These are phyloP conservation scores for Leptinotarsa texana DNA, from an alignment of 1,140 invertebrate genomes.

Conservation along the genomic window DNA sequence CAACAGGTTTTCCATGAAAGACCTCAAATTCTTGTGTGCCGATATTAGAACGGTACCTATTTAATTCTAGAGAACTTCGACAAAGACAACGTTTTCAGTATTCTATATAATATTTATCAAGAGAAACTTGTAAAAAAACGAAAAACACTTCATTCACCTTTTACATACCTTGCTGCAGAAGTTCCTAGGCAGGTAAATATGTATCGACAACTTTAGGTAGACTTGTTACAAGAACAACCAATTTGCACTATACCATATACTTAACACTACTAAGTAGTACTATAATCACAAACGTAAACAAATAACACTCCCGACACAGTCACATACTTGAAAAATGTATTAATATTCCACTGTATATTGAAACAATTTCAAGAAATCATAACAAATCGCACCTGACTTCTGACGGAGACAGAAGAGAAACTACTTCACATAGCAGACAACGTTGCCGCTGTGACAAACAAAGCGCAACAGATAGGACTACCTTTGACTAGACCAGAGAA, in stretches of 20 bases:
- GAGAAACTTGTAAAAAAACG: too few relatives aligned
- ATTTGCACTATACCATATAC: background rate
- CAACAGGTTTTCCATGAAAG: background rate
- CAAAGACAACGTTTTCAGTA: too few relatives aligned
- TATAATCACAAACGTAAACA: background rate
- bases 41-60: too few relatives aligned
- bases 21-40: too few relatives aligned
- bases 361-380: conserved; percentile 15
- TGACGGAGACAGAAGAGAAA: conserved; percentile 18
- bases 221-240: background rate
- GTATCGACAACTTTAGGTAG: background rate
- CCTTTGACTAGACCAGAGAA: too few relatives aligned
- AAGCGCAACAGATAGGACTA: background rate
- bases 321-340: background rate
- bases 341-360: background rate
- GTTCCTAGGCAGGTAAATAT: background rate
- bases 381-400: conserved; percentile 22
- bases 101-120: too few relatives aligned
- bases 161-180: background rate
- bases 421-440: background rate
- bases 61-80: too few relatives aligned
- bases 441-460: conserved; percentile 8
- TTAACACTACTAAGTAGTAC: background rate
- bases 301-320: background rate
- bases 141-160: background rate